Conservation (phyloP, 2,113 vertebrate species). For the Hoplias malabaricus region DNA sequence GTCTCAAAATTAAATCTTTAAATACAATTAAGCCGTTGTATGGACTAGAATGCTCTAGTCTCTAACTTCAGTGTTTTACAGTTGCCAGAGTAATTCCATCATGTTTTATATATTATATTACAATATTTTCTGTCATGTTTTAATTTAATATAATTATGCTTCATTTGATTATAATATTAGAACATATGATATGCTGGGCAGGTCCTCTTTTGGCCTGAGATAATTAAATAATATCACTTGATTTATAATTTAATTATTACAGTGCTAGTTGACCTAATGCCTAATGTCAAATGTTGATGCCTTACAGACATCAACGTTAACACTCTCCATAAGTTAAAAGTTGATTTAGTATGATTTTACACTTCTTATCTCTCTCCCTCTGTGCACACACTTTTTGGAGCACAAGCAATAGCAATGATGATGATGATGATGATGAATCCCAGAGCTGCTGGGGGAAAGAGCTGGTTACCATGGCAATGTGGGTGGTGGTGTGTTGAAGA, state of each 20-base stretch:
- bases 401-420: constrained; percentile 48
- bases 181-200: neutral
- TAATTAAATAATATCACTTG: neutral
- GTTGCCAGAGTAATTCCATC: too few relatives aligned
- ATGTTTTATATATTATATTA: too few relatives aligned
- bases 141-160: too few relatives aligned
- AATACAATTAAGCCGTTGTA: too few relatives aligned
- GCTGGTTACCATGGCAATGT: constrained; percentile 54
- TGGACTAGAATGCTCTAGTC: too few relatives aligned
- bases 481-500: constrained; percentile 44
- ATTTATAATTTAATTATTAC: neutral
- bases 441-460: constrained; percentile 58
- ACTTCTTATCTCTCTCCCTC: neutral
- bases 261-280: neutral
- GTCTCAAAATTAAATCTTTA: too few relatives aligned
- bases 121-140: too few relatives aligned
- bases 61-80: too few relatives aligned
- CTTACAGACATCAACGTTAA: neutral
- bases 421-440: constrained; percentile 54
- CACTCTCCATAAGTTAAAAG: neutral
- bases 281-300: too few relatives aligned
- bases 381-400: constrained; percentile 23
- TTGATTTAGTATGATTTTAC: neutral
- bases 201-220: too few relatives aligned
- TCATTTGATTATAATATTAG: too few relatives aligned